phyloP scores from a whole-genome alignment of 2,797 vertebrate species.

The Pseudochromis fuscus region DNA sequence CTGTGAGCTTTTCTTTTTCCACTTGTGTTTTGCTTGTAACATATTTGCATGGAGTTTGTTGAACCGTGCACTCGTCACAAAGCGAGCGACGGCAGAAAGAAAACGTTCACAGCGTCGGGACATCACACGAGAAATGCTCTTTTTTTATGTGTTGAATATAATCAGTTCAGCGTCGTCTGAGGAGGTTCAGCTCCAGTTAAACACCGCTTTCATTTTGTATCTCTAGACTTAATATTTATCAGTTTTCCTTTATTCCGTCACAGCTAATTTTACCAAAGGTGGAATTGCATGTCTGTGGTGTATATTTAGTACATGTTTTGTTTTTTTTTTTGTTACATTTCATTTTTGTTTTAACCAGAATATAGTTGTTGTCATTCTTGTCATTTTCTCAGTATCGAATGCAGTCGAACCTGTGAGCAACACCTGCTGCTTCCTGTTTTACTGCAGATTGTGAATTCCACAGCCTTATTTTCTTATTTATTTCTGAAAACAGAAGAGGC shows the following conservation, averaged over 20 bases:
- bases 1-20: conserved; percentile 64
- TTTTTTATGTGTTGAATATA: conserved; percentile 46
- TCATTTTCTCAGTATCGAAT: conserved; percentile 89
- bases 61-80: conserved; percentile 56
- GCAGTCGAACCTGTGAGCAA: conserved; percentile 93
- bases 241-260: conserved; percentile 88
- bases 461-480: conserved; percentile 99
- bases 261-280: conserved; percentile 91
- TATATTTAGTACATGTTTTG: conserved; percentile 91
- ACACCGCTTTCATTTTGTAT: conserved; percentile 87
- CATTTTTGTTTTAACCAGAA: conserved; percentile 85
- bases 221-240: conserved; percentile 90
- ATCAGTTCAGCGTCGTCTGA: conserved; percentile 50
- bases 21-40: conserved; percentile 78
- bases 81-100: conserved; percentile 34
- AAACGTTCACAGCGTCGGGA: conserved; percentile 39
- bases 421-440: conserved; percentile 94
- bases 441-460: conserved; percentile 99
- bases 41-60: conserved; percentile 76
- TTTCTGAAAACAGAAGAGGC: conserved; percentile 99
- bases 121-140: conserved; percentile 37
- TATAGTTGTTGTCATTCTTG: conserved; percentile 87
- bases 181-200: conserved; percentile 76
- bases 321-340: conserved; percentile 73
- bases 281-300: conserved; percentile 98